These are phyloP conservation scores for Coelinius sp. DNA, from an alignment of 2,888 invertebrate genomes.

Conservation along the genomic window DNA sequence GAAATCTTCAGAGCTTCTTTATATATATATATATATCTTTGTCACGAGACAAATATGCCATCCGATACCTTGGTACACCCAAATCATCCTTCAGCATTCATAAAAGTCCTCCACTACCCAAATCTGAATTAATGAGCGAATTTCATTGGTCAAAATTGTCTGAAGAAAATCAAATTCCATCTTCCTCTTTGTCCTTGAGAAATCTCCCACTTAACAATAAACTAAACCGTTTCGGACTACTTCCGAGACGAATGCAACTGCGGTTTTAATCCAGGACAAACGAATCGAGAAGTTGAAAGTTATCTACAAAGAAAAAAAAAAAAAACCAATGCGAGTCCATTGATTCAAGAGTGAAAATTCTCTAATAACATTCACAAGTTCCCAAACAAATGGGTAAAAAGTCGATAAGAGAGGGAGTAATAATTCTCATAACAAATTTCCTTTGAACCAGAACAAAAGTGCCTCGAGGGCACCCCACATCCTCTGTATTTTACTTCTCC, in stretches of 20 bases:
- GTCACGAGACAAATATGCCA: constrained; percentile 42
- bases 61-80: constrained; percentile 39
- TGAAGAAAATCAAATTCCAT: too few species aligned
- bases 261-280: not conserved
- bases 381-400: not conserved
- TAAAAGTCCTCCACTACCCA: not conserved
- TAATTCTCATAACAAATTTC: not conserved
- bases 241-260: not conserved
- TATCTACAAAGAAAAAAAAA: not conserved
- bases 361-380: not conserved
- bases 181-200: constrained; percentile 6
- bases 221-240: constrained; percentile 14
- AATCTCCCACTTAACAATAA: not conserved
- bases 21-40: constrained; percentile 38
- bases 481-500: not conserved
- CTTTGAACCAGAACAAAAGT: constrained; percentile 1
- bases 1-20: constrained; percentile 44
- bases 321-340: not conserved
- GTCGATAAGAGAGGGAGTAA: not conserved
- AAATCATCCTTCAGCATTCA: not conserved
- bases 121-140: too few species aligned
- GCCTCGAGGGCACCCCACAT: not conserved
- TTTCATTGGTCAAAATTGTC: too few species aligned
- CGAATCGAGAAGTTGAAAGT: constrained; percentile 2
- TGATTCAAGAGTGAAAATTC: not conserved